A percentile compares a stretch with the other conserved stretches of the same genome.
These are phyloP conservation scores for Leguminivora glycinivorella DNA, from an alignment of 1,140 invertebrate genomes.

Conservation along the genomic window DNA sequence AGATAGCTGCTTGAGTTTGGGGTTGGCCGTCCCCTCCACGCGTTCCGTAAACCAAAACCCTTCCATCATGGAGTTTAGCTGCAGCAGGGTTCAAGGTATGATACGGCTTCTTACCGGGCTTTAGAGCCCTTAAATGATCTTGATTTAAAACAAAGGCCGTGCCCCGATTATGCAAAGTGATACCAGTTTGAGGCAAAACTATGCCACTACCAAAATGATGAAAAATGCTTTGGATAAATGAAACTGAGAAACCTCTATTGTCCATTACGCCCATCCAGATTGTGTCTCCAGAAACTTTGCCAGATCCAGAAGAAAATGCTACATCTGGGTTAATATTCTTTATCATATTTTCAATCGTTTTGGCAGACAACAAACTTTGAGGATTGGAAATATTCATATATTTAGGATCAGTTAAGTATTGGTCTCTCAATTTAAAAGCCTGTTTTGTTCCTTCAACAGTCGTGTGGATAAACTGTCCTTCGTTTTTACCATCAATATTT, in stretches of 20 bases:
- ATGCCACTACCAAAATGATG: conserved; percentile 62
- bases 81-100: conserved; percentile 68
- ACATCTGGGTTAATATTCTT: conserved; percentile 50
- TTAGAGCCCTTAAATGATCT: conserved; percentile 50
- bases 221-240: conserved; percentile 69
- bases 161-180: conserved; percentile 70
- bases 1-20: conserved; percentile 68
- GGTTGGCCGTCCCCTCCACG: conserved; percentile 69
- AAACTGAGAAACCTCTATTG: conserved; percentile 65
- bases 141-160: conserved; percentile 54
- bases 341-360: conserved; percentile 55
- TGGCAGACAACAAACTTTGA: conserved; percentile 47
- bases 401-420: conserved; percentile 63
- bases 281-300: conserved; percentile 61
- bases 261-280: conserved; percentile 73
- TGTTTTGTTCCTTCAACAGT: conserved; percentile 70
- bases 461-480: conserved; percentile 66
- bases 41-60: conserved; percentile 64
- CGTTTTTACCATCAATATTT: conserved; percentile 58
- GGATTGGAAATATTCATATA: conserved; percentile 57
- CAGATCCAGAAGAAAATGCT: conserved; percentile 40
- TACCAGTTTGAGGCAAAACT: conserved; percentile 62
- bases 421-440: conserved; percentile 60
- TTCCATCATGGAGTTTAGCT: conserved; percentile 59
- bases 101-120: conserved; percentile 67